Base-by-base conservation (phyloP, 2,888 invertebrate genomes). In the Rhagium mordax region DNA sequence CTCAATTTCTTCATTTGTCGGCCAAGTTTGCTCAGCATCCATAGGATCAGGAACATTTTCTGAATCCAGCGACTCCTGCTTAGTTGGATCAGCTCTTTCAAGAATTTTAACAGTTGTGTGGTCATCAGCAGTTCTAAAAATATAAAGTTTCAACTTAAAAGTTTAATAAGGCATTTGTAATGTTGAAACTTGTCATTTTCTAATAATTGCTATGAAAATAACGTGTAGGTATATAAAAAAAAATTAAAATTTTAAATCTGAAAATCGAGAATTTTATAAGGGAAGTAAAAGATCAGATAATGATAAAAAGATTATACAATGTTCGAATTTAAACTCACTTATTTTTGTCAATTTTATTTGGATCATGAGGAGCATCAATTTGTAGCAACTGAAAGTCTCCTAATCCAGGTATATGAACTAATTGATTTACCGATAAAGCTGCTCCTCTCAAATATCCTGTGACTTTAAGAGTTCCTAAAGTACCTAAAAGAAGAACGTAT, bases 21-120 rank as follows among this genome's bases (percentile, higher is more conserved):
- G 98, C 97, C 97, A 98, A 0, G 98, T 98, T 88, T 98, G 98
- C 86, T 98, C 98, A 0, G 94, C 96, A 85, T 97, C 95, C 96
- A 98, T 95, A 5, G 94, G 94, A 89, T 98, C 96, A 0, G 94
- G 94, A 66, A 93, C 88, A 87, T 95, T 95, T 89, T 97, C 98
- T 24, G 91, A 90, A 71, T 93, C 91, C 48, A 98, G 89, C 66
- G 93, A 92, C 83, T 94, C 94, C 88, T 95, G 95, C 83, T 92
- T 91, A 0, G 83, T 81, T 0, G 93, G 91, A 87, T 95, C 92
- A 18, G 92, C 92, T 41, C 86, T 86, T 84, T 91, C 91, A 62
- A 93, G 83, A 15, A 93, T 85, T 79, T 89, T 88, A 2, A 89
- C 85, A 4, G 74, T 71, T 13, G 53, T 61, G 47, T 68, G 72